These are phyloP conservation scores for Sphecodes monilicornis DNA, from an alignment of 2,888 invertebrate genomes.

Conservation along the genomic window DNA sequence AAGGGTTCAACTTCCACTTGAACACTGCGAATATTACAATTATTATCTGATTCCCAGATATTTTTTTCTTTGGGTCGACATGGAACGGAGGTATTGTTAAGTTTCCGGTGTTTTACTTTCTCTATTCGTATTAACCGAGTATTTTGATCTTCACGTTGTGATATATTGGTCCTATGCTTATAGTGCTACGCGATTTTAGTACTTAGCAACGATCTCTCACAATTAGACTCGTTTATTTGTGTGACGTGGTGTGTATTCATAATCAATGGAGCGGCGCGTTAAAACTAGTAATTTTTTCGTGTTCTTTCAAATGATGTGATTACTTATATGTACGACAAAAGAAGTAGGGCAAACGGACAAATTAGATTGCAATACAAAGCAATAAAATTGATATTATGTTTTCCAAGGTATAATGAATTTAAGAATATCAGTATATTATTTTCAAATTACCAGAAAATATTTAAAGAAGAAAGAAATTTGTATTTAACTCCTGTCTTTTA, in stretches of 20 bases:
- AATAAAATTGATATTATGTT: background rate
- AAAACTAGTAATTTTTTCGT: background rate
- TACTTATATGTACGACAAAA: background rate
- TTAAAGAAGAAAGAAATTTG: background rate
- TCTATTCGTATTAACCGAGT: background rate
- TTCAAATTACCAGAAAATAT: background rate
- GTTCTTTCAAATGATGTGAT: too few species aligned
- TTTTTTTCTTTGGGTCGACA: background rate
- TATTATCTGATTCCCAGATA: conserved; percentile 3
- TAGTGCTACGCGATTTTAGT: background rate
- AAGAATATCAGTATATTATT: background rate
- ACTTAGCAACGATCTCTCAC: background rate
- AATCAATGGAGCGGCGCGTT: background rate
- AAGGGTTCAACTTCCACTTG: conserved; percentile 5
- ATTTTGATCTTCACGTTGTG: background rate
- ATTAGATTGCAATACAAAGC: background rate
- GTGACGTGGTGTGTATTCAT: background rate
- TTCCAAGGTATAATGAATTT: background rate
- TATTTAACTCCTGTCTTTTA: background rate
- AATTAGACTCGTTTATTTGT: too few species aligned
- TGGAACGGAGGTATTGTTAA: background rate
- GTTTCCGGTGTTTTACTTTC: background rate
- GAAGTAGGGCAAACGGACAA: too few species aligned
- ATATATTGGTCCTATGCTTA: background rate
- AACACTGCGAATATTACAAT: background rate